Percentiles rank a stretch among this genome's conserved stretches.
Evolutionary conservation across 2,113 vertebrate genomes (phyloP).

Genomic region (Nasalis larvatus): DNA sequence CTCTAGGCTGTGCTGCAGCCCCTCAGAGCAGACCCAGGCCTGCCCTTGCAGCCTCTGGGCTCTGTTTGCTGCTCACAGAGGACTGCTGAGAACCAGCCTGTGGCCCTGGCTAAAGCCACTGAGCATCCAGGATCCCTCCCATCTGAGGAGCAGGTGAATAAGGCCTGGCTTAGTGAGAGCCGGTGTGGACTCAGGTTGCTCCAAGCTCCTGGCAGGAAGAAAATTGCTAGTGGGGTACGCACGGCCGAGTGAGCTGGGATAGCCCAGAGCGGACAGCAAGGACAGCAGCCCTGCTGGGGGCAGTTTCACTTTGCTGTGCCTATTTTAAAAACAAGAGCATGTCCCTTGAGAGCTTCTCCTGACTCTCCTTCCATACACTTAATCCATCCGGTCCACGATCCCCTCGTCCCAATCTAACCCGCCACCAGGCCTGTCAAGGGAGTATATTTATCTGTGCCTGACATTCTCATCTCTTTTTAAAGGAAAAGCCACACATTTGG

Average conservation of each 20-base stretch:
- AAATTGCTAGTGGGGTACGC: not conserved
- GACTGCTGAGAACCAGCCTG: not conserved
- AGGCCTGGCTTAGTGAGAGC: not conserved
- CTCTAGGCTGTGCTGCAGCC: not conserved
- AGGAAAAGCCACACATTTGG: slow-evolving; percentile 50
- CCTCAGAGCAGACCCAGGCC: not conserved
- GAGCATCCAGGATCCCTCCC: not conserved
- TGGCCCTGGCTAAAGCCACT: not conserved
- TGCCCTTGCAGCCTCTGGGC: not conserved
- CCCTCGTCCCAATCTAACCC: not conserved
- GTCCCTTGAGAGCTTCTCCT: not conserved
- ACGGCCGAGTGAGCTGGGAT: not conserved
- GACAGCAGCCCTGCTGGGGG: not conserved
- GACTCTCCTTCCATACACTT: not conserved
- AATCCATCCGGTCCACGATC: not conserved
- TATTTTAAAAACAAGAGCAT: not conserved
- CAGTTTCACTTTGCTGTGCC: not conserved
- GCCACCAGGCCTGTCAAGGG: not conserved
- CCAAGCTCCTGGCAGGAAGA: not conserved
- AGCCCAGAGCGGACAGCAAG: not conserved
- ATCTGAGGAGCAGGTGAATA: not conserved
- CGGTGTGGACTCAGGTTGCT: not conserved
- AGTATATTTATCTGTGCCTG: slow-evolving; percentile 49
- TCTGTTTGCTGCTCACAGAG: not conserved
- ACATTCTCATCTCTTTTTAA: slow-evolving; percentile 52